phyloP scores from a whole-genome alignment of 2,797 vertebrate species.

The Neopelma chrysocephalum region DNA sequence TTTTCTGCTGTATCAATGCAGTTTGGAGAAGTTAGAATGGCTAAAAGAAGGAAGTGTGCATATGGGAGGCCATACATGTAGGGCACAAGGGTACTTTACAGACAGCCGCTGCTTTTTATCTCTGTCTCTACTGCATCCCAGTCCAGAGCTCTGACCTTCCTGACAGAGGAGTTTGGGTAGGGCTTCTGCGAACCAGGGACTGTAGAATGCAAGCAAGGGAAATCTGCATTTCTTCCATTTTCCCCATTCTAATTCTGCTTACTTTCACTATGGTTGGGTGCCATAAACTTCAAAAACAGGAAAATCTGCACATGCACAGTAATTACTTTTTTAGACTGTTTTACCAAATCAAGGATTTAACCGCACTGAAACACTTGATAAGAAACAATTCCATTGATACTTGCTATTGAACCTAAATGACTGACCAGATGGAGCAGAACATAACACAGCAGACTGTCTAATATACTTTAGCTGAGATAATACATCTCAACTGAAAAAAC shows the following conservation, averaged over 20 bases:
- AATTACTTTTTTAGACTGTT: conserved; percentile 47
- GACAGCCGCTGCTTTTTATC: not conserved
- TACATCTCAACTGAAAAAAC: conserved; percentile 54
- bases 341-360: conserved; percentile 58
- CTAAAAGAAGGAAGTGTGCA: not conserved
- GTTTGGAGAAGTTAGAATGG: not conserved
- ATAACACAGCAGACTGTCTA: conserved; percentile 53
- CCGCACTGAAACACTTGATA: conserved; percentile 43
- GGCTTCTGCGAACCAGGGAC: not conserved
- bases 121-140: not conserved
- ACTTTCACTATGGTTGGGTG: not conserved
- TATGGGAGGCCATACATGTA: not conserved
- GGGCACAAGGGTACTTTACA: not conserved
- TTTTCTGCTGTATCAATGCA: not conserved
- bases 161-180: not conserved
- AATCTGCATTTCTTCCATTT: not conserved
- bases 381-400: conserved; percentile 64
- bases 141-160: not conserved
- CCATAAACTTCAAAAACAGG: conserved; percentile 45
- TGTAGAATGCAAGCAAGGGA: not conserved
- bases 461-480: conserved; percentile 66
- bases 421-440: conserved; percentile 62
- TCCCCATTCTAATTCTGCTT: conserved; percentile 7
- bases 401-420: conserved; percentile 54
- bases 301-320: conserved; percentile 24